Base-by-base conservation (phyloP, 2,888 invertebrate species). In the Toxonevra muliebris region DNA sequence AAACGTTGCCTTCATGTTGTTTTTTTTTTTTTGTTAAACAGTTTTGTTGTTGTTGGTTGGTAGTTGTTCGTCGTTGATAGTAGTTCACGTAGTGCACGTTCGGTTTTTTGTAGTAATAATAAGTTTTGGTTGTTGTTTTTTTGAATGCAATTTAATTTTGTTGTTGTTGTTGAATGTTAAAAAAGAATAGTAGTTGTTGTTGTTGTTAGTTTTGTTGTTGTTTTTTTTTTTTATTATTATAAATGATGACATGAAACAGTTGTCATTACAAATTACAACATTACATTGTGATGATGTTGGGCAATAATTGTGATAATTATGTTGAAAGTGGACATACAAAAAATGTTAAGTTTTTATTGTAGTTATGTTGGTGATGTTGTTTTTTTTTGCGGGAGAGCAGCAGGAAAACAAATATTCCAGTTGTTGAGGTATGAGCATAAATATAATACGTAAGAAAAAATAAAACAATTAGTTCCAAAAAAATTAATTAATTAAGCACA, bases 1-100 rank as follows among this genome's bases (percentile, higher is more conserved):
- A 97, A 78, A 97, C 94, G 85, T 99, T 99, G 80, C 98, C 98
- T 95, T 90, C 52, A 30, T 57, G 42, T 20, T 65, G 50, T 61
- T 53, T 15, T 69, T 54, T 50, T 4, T 41, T 1, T 20, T 41
- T n/a, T 40, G 13, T 12, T 41, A 17, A 5, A 20, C 20, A 1
- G 12, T n/a, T 41, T 42, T 20, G 19, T 50, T 59, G 9, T 48
- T 20, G 40, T 65, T 59, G 17, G 58, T 58, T 52, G 13, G 11
- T 48, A 53, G 41, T 17, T 57, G 60, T 60, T 54, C 17, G 40
- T 42, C 9, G n/a, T 66, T 55, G 43, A 63, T 66, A 54, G 42
- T 30, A 52, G 40, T 57, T 57, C 65, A 40, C 20, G 20, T 57
- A 40, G 55, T 40, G 30, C 7, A 30, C 7, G 30, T 13, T 55